These are phyloP conservation scores for Trichopoda pennipes DNA, from an alignment of 2,888 invertebrate genomes.

Conservation along the genomic window DNA sequence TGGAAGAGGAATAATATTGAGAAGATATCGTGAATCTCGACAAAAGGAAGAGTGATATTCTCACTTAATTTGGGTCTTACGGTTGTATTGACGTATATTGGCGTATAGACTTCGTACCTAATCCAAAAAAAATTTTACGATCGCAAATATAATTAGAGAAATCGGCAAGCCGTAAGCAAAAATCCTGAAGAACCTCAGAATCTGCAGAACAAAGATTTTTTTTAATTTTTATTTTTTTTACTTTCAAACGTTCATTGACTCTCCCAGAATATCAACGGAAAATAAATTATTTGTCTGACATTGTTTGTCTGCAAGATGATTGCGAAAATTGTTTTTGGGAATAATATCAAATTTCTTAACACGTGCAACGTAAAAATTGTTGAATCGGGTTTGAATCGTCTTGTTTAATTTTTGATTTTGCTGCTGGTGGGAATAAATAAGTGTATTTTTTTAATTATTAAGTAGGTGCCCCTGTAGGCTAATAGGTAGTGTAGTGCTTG, in stretches of 20 bases:
- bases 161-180: slow-evolving; percentile 2
- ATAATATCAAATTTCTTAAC: neutral
- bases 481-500: too few relatives aligned
- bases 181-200: slow-evolving; percentile 3
- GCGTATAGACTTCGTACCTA: slow-evolving; percentile 8
- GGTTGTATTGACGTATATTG: slow-evolving; percentile 1
- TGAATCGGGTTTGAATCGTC: neutral
- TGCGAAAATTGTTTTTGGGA: neutral
- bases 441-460: neutral
- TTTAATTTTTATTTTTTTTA: slow-evolving; percentile 17
- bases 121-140: slow-evolving; percentile 13
- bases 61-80: slow-evolving; percentile 9
- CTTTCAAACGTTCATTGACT: neutral
- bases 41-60: neutral
- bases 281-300: slow-evolving; percentile 13
- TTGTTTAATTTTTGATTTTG: neutral
- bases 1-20: slow-evolving; percentile 25
- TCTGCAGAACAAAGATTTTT: slow-evolving; percentile 6
- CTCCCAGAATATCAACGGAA: neutral
- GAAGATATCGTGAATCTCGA: slow-evolving; percentile 5
- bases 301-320: neutral
- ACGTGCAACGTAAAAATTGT: neutral
- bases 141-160: slow-evolving; percentile 11
- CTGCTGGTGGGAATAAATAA: neutral
- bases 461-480: too few relatives aligned